Conservation (phyloP, 2,888 invertebrate species). For the Hypselothyrea guttata region DNA sequence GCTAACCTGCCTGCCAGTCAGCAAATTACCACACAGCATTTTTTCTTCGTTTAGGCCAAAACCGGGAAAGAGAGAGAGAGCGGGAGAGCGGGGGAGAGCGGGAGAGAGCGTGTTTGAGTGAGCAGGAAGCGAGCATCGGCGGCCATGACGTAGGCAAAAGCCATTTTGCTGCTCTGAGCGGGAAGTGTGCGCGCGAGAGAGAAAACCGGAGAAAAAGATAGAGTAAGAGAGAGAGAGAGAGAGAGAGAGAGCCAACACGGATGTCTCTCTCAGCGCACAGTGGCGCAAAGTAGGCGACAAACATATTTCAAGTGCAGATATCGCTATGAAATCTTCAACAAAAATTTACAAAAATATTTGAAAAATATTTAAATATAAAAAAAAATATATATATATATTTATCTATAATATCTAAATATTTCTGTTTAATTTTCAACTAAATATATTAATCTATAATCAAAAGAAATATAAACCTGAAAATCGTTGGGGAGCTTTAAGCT, state of each 20-base stretch:
- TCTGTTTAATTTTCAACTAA: no score
- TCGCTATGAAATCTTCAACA: no score
- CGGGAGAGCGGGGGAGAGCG: neutral
- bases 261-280: slow-evolving; percentile 40
- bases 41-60: slow-evolving; percentile 31
- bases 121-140: slow-evolving; percentile 25
- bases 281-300: no score
- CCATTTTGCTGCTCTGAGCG: slow-evolving; percentile 19
- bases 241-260: slow-evolving; percentile 11
- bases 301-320: no score
- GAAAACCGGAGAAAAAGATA: no score
- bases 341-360: no score
- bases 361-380: no score
- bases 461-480: no score
- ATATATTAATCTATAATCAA: no score
- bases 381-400: no score
- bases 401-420: no score
- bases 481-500: no score
- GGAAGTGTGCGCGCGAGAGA: neutral
- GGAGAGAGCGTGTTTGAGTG: slow-evolving; percentile 1
- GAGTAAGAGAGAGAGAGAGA: neutral
- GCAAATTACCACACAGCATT: slow-evolving; percentile 32
- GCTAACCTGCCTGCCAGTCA: slow-evolving; percentile 37
- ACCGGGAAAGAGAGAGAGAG: neutral
- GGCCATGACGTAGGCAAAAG: slow-evolving; percentile 38